Percentiles rank a stretch among this genome's conserved stretches.
Conservation (phyloP, 1,140 invertebrate species). For the Scaptomyza pallida region DNA sequence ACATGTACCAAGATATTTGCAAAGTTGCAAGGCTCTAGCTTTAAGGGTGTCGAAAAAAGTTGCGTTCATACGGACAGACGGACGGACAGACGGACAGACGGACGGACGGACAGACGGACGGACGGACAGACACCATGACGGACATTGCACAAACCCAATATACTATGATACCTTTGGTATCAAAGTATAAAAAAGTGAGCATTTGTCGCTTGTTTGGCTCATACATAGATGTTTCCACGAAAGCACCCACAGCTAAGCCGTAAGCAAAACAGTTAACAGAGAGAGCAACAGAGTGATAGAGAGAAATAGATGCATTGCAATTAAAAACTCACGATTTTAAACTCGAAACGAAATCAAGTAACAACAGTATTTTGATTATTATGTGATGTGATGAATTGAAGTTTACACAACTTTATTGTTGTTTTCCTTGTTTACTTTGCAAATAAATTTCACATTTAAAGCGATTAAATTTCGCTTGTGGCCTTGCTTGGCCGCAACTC, state of each 20-base stretch:
- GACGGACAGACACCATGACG: no score
- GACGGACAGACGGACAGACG: no score
- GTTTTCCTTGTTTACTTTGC: conserved; percentile 44
- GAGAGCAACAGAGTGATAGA: background rate
- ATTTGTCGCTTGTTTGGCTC: no score
- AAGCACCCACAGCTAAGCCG: conserved; percentile 21
- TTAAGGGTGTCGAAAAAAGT: no score
- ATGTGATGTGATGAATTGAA: conserved; percentile 44
- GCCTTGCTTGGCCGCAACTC: conserved; percentile 54
- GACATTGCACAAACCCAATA: no score
- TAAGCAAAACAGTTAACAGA: conserved; percentile 6
- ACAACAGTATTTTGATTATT: conserved; percentile 65
- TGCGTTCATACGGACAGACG: no score
- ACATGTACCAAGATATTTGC: no score
- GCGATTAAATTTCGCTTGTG: conserved; percentile 77
- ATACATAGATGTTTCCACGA: background rate
- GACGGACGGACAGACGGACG: no score
- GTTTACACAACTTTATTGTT: conserved; percentile 30
- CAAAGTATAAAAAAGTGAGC: no score
- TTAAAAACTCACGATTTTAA: conserved; percentile 68
- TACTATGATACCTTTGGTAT: no score
- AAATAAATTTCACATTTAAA: conserved; percentile 78
- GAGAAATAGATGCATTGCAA: conserved; percentile 53
- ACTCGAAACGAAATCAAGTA: conserved; percentile 56
- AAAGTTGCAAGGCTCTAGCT: no score